A percentile compares a stretch with the other conserved stretches of the same genome.
These are phyloP conservation scores for Presbytis comata DNA, from an alignment of 2,797 vertebrate species.

Conservation along the genomic window DNA sequence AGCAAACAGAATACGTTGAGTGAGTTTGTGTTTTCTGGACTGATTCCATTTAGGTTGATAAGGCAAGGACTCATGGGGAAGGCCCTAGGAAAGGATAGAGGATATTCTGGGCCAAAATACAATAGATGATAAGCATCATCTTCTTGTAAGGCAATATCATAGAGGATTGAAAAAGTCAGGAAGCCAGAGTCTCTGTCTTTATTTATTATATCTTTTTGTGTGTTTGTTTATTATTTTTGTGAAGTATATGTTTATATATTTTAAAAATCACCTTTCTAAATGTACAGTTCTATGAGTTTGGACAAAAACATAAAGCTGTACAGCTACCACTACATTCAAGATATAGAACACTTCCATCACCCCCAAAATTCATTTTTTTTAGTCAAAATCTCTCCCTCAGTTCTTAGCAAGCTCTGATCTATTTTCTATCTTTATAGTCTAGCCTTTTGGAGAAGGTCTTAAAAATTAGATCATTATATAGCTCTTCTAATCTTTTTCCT, in stretches of 20 bases:
- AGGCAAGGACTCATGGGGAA: not conserved
- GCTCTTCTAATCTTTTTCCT: not conserved
- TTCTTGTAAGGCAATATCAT: not conserved
- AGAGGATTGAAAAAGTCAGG: not conserved
- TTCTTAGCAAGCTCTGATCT: not conserved
- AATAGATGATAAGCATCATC: not conserved
- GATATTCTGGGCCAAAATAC: not conserved
- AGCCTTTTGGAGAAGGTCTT: not conserved
- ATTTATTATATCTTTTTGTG: not conserved
- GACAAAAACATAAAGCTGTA: not conserved
- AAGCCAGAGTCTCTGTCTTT: not conserved
- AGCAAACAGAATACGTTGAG: not conserved
- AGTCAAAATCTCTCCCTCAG: not conserved
- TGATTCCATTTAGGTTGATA: not conserved
- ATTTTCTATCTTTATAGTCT: not conserved
- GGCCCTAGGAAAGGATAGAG: not conserved
- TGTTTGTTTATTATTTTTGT: not conserved
- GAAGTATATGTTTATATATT: not conserved
- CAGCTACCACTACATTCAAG: not conserved
- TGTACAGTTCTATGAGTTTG: not conserved
- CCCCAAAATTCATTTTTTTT: not conserved
- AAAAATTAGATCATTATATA: not conserved
- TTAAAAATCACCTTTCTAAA: not conserved
- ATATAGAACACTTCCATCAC: not conserved
- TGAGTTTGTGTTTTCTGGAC: not conserved